phyloP scores from a whole-genome alignment of 1,140 invertebrate species.

The Zeugodacus cucurbitae region DNA sequence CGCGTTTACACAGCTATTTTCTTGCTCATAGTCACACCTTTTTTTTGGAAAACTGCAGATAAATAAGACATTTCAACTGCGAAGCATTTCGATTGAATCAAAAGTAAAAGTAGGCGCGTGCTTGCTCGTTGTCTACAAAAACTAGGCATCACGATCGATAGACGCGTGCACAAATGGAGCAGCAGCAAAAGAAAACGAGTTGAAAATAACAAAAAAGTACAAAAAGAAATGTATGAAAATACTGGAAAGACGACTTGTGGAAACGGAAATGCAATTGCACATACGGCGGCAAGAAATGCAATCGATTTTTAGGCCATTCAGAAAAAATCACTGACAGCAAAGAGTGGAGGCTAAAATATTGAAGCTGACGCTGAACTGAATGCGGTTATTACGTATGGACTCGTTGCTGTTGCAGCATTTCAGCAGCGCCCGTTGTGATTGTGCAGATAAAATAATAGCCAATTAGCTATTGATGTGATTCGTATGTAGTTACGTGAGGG shows the following conservation, averaged over 20 bases:
- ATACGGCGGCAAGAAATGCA: background rate
- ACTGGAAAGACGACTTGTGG: background rate
- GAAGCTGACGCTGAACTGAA: background rate
- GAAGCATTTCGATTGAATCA: background rate
- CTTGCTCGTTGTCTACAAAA: background rate
- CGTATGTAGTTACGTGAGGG: background rate
- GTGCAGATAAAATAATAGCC: conserved; percentile 33
- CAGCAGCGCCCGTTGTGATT: background rate
- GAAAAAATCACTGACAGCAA: background rate
- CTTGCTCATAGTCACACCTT: background rate
- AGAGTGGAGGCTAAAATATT: background rate
- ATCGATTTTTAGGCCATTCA: background rate
- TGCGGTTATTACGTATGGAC: background rate
- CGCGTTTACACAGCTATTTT: background rate
- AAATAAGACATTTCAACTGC: background rate
- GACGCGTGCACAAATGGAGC: background rate
- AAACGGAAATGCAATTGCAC: background rate
- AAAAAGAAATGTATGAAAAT: background rate
- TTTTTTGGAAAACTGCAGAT: background rate
- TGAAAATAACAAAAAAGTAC: background rate
- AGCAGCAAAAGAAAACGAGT: background rate
- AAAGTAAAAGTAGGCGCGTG: background rate
- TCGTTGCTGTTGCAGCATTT: background rate
- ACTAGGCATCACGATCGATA: background rate
- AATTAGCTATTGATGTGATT: background rate